Base-by-base conservation (phyloP, 2,113 vertebrate species). In the Burhinus oedicnemus region DNA sequence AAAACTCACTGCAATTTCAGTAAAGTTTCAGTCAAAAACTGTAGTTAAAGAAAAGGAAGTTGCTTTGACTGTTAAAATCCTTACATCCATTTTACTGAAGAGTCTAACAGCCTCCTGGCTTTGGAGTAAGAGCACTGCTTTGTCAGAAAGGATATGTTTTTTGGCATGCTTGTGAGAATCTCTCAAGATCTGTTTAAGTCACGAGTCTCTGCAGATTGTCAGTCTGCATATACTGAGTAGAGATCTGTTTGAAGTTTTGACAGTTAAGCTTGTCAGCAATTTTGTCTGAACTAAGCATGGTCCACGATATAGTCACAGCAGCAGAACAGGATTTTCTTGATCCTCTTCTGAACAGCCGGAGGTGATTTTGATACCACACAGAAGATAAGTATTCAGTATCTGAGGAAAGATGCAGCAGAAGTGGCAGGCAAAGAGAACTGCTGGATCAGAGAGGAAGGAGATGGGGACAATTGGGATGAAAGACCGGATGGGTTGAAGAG, bases 271-370 rank as follows among this genome's bases (percentile, higher is more conserved):
- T 54, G 20, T 38, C 65, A 42, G 80, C 1, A 15, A 64, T 68
- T 77, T n/a, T 84, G 20, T 65, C 81, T 85, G 57, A 82, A 71
- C 23, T 80, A 82, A 85, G 87, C 16, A 40, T 21, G 61, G 57
- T 76, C 82, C 1, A 0, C 66, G 75, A 91, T 14, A 22, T 2
- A 92, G 54, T 57, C 62, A 72, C 25, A 90, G 79, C 45, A 72
- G 79, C 40, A 74, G 52, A 94, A 83, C 70, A 61, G 62, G 70
- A 91, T 85, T 90, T 94, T 93, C 88, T 88, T 83, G 92, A 55
- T 90, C 27, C 26, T 47, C n/a, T 81, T 58, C 75, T 68, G 38
- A 88, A 80, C 27, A 83, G 64, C 68, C 6, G 0, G 25, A 11
- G 40, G n/a, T 34, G 44, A 82, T 84, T 94, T 44, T 81, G 61